Conservation (phyloP, 2,797 vertebrate genomes). For the Pempheris klunzingeri region DNA sequence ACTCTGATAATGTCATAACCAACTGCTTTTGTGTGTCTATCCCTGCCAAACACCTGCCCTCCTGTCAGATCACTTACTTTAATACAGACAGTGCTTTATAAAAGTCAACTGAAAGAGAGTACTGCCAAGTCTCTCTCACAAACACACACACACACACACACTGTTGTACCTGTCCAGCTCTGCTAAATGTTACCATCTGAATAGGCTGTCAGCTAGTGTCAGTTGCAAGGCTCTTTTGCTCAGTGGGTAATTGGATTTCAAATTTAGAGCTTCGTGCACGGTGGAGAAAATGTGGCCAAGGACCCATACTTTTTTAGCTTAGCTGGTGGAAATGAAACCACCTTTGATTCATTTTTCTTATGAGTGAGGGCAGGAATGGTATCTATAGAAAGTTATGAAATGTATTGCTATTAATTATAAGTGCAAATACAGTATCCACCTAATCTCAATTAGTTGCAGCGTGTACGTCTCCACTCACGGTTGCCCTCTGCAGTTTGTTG, state of each 20-base stretch:
- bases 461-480: neutral
- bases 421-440: neutral
- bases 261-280: constrained; percentile 45
- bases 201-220: constrained; percentile 60
- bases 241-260: constrained; percentile 68
- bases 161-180: constrained; percentile 44
- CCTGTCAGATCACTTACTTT: constrained; percentile 48
- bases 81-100: constrained; percentile 36
- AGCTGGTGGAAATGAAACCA: constrained; percentile 36
- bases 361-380: neutral
- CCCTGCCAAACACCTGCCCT: constrained; percentile 39
- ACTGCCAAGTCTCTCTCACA: constrained; percentile 33
- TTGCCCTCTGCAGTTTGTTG: constrained; percentile 15
- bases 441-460: neutral
- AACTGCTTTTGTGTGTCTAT: constrained; percentile 4
- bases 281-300: constrained; percentile 34
- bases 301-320: constrained; percentile 32
- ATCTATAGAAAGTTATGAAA: constrained; percentile 5
- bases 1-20: constrained; percentile 36
- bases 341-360: constrained; percentile 45
- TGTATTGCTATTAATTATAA: neutral
- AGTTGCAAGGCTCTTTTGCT: constrained; percentile 53
- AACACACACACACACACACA: constrained; percentile 11
- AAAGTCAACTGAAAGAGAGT: constrained; percentile 48
- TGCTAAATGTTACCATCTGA: constrained; percentile 68